A percentile compares a stretch with the other conserved stretches of the same genome.
phyloP scores from a whole-genome alignment of 2,113 vertebrate genomes.

The Grammomys dolichurus region DNA sequence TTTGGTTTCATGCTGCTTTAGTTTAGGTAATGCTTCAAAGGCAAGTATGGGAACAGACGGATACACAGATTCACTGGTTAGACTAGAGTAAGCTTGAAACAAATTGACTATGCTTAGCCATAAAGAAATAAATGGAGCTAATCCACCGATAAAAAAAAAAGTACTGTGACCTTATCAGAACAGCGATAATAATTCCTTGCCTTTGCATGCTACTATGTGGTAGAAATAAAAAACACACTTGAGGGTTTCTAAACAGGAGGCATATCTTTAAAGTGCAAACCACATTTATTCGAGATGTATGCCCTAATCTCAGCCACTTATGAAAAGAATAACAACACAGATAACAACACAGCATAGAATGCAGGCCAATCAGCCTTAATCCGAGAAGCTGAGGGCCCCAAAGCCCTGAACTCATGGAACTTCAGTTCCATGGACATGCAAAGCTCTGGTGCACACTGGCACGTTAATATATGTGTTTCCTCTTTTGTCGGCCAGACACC shows the following conservation, averaged over 20 bases:
- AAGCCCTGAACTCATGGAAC: neutral
- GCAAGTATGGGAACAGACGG: slow-evolving; percentile 38
- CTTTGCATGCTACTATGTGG: neutral
- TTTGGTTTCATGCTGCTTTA: slow-evolving; percentile 28
- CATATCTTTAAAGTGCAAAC: slow-evolving; percentile 2
- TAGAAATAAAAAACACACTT: slow-evolving; percentile 51
- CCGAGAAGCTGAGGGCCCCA: neutral
- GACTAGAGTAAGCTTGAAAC: neutral
- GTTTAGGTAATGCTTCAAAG: slow-evolving; percentile 38
- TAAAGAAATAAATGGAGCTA: slow-evolving; percentile 57
- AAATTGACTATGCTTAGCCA: slow-evolving; percentile 26
- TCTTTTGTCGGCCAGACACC: neutral
- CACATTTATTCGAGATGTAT: slow-evolving; percentile 28
- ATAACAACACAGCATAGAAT: slow-evolving; percentile 32
- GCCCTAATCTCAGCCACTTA: slow-evolving; percentile 5
- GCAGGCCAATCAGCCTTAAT: neutral
- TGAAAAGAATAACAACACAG: slow-evolving; percentile 53
- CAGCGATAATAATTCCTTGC: neutral
- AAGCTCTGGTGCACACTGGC: neutral
- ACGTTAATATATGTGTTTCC: neutral
- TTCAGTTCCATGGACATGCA: neutral
- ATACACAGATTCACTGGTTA: neutral
- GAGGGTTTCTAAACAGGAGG: slow-evolving; percentile 26
- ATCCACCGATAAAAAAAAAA: slow-evolving; percentile 58
- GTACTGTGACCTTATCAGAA: slow-evolving; percentile 49